Evolutionary conservation across 1,140 invertebrate genomes (phyloP).

Genomic region (Adelges cooleyi): DNA sequence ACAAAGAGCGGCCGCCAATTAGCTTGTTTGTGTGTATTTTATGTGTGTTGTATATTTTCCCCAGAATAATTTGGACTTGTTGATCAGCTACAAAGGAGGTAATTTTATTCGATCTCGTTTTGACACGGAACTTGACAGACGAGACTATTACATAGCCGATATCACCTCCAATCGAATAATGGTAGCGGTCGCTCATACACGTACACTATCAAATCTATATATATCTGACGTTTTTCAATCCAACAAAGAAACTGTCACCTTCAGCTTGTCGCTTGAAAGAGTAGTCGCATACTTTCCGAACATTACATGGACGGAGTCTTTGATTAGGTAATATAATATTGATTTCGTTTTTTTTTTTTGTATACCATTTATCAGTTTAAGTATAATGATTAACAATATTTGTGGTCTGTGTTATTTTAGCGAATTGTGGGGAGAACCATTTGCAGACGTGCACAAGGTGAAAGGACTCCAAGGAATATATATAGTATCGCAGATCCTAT

Average conservation of each 20-base stretch:
- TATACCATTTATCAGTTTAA: too few relatives aligned
- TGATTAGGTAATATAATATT: constrained; percentile 56
- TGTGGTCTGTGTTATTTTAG: too few relatives aligned
- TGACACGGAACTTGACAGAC: constrained; percentile 50
- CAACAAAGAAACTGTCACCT: constrained; percentile 44
- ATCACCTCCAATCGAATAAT: constrained; percentile 67
- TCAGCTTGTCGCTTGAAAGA: constrained; percentile 65
- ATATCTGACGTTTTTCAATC: constrained; percentile 49
- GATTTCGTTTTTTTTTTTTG: too few relatives aligned
- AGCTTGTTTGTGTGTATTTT: background rate
- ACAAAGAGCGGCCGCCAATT: too few relatives aligned
- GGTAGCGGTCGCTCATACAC: constrained; percentile 68
- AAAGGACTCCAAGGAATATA: constrained; percentile 77
- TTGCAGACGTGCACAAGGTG: constrained; percentile 82
- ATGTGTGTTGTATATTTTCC: constrained; percentile 39
- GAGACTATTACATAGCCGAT: constrained; percentile 71
- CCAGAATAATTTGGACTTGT: constrained; percentile 55
- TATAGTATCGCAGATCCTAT: constrained; percentile 61
- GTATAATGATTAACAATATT: too few relatives aligned
- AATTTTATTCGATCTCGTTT: constrained; percentile 60
- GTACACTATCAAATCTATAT: constrained; percentile 64
- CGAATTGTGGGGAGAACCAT: constrained; percentile 37
- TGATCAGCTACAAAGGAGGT: constrained; percentile 61
- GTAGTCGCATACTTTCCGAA: constrained; percentile 76
- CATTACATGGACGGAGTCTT: constrained; percentile 62